A percentile compares a stretch with the other conserved stretches of the same genome.
Conservation (phyloP, 2,113 vertebrate genomes). For the Pipra filicauda region DNA sequence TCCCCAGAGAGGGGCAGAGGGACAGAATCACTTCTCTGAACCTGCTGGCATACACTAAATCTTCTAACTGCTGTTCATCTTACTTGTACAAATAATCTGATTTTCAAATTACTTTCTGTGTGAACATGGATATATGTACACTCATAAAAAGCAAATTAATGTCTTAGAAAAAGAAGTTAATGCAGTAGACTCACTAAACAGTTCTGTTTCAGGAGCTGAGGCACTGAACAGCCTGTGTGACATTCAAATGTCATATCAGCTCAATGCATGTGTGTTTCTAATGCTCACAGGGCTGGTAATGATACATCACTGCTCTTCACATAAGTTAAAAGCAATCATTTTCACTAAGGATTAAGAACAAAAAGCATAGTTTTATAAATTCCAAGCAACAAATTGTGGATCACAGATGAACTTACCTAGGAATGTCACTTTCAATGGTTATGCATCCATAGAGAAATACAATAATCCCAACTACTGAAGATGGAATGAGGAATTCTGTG, state of each 20-base stretch:
- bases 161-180: neutral
- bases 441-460: conserved; percentile 95
- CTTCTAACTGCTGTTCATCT: neutral
- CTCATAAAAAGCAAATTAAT: neutral
- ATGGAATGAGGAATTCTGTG: conserved; percentile 92
- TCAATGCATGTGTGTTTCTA: neutral
- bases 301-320: neutral
- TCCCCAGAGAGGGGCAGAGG: fast-evolving
- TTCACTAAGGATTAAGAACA: neutral
- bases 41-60: neutral
- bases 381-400: neutral
- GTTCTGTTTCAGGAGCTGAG: neutral
- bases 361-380: neutral
- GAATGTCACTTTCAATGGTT: conserved; percentile 91
- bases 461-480: conserved; percentile 91
- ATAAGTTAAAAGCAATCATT: neutral
- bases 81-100: neutral
- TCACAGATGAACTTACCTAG: conserved; percentile 79
- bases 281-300: neutral
- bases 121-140: neutral
- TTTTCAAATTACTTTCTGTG: neutral
- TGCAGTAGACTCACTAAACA: neutral
- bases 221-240: neutral
- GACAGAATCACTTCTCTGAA: neutral
- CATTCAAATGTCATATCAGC: neutral